Percentiles rank a stretch among this genome's conserved stretches.
phyloP scores from a whole-genome alignment of 2,888 invertebrate species.

The Meandrusa payeni region DNA sequence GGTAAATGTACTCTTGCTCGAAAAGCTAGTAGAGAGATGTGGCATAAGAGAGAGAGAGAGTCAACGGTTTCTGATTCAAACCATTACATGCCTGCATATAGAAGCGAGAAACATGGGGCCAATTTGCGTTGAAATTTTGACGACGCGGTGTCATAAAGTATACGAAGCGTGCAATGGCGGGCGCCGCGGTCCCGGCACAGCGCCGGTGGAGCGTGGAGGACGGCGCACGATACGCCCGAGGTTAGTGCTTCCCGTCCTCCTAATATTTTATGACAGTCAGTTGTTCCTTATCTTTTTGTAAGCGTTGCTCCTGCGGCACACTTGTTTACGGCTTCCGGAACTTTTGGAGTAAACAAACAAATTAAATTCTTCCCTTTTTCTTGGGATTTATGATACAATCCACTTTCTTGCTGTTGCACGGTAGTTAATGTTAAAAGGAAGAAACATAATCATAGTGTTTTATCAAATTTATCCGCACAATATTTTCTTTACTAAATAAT shows the following conservation, averaged over 20 bases:
- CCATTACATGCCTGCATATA: not conserved
- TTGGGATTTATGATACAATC: not conserved
- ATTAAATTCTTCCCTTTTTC: slow-evolving; percentile 7
- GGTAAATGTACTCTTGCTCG: too few species aligned
- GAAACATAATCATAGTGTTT: too few species aligned
- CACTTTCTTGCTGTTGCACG: too few species aligned
- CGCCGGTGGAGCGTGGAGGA: slow-evolving; percentile 12
- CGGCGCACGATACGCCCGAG: slow-evolving; percentile 12
- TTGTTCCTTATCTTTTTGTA: slow-evolving; percentile 21
- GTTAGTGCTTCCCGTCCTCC: slow-evolving; percentile 19
- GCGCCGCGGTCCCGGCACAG: slow-evolving; percentile 12
- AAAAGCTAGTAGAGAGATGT: too few species aligned
- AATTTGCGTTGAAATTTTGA: slow-evolving; percentile 16
- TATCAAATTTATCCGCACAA: too few species aligned
- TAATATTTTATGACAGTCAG: slow-evolving; percentile 22
- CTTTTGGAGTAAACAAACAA: slow-evolving; percentile 13
- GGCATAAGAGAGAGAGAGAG: too few species aligned
- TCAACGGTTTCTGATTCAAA: too few species aligned
- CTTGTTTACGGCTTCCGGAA: slow-evolving; percentile 21
- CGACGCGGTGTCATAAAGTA: slow-evolving; percentile 9
- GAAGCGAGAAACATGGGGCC: slow-evolving; percentile 5
- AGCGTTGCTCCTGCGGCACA: slow-evolving; percentile 2
- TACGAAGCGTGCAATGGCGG: slow-evolving; percentile 5
- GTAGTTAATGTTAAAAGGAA: too few species aligned
- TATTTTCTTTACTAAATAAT: too few species aligned